Percentiles rank a stretch among this genome's conserved stretches.
Evolutionary conservation across 2,888 invertebrate species (phyloP).

Genomic region (Dynastes hyllus): DNA sequence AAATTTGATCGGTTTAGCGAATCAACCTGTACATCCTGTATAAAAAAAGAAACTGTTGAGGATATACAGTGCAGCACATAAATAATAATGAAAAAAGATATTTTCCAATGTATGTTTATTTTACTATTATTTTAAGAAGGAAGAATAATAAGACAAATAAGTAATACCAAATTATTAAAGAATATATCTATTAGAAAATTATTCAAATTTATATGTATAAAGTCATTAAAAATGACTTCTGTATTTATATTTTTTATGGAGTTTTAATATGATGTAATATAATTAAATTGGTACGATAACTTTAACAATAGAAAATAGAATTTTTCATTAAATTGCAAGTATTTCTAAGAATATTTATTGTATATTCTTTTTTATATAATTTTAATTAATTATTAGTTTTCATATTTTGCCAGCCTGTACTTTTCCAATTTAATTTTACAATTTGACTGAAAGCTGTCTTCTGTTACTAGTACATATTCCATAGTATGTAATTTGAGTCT

Average conservation of each 20-base stretch:
- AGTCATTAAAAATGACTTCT: constrained; percentile 4
- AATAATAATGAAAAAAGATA: constrained; percentile 30
- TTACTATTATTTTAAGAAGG: constrained; percentile 19
- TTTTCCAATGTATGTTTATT: constrained; percentile 20
- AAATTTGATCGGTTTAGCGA: too few relatives aligned
- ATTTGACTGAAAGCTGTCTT: too few relatives aligned
- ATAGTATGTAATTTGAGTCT: too few relatives aligned
- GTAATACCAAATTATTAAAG: constrained; percentile 33
- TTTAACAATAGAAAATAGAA: not conserved
- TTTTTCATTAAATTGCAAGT: too few relatives aligned
- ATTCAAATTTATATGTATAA: constrained; percentile 1
- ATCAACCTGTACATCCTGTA: not conserved
- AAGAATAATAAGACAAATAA: constrained; percentile 38
- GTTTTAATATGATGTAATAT: constrained; percentile 14
- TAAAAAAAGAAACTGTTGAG: constrained; percentile 21
- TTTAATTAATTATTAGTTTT: too few relatives aligned
- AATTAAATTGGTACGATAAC: not conserved
- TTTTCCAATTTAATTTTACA: too few relatives aligned
- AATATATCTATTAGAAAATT: constrained; percentile 22
- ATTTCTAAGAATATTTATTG: too few relatives aligned
- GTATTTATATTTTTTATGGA: constrained; percentile 8
- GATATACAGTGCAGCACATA: constrained; percentile 47
- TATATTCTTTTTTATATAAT: too few relatives aligned
- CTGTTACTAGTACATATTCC: too few relatives aligned
- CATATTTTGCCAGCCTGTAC: too few relatives aligned